Evolutionary conservation across 2,888 invertebrate genomes (phyloP).

Genomic region (Portevinia maculata): DNA sequence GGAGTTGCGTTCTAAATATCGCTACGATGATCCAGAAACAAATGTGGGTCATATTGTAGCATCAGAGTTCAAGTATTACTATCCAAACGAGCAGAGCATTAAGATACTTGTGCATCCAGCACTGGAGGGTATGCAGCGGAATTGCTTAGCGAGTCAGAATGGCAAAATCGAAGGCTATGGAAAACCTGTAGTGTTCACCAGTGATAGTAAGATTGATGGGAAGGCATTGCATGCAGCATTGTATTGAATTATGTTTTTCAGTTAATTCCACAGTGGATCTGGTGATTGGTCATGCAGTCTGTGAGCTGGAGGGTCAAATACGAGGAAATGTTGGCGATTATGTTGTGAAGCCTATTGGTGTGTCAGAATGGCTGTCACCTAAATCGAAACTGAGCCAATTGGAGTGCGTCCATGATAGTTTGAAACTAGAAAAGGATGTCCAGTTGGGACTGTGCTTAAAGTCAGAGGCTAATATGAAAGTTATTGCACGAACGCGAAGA

Average conservation of each 20-base stretch:
- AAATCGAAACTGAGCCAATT: conserved; percentile 93
- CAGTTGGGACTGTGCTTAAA: conserved; percentile 87
- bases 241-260: conserved; percentile 82
- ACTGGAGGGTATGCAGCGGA: conserved; percentile 79
- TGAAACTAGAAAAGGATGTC: conserved; percentile 95
- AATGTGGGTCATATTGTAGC: conserved; percentile 96
- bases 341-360: conserved; percentile 88
- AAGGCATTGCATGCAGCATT: background rate
- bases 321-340: conserved; percentile 87
- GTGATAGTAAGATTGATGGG: conserved; percentile 88
- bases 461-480: conserved; percentile 86
- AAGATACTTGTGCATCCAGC: conserved; percentile 92
- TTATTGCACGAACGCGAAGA: conserved; percentile 90
- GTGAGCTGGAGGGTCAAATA: conserved; percentile 90
- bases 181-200: conserved; percentile 93
- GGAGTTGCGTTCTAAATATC: conserved; percentile 89
- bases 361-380: conserved; percentile 93
- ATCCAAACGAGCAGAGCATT: conserved; percentile 92
- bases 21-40: conserved; percentile 88
- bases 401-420: conserved; percentile 96
- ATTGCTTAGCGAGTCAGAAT: conserved; percentile 83
- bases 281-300: conserved; percentile 92
- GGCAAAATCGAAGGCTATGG: conserved; percentile 82
- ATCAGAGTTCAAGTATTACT: conserved; percentile 91
- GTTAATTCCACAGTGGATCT: conserved; percentile 94